Conservation (phyloP, 2,113 vertebrate genomes). For the Pelvicachromis taeniatus region DNA sequence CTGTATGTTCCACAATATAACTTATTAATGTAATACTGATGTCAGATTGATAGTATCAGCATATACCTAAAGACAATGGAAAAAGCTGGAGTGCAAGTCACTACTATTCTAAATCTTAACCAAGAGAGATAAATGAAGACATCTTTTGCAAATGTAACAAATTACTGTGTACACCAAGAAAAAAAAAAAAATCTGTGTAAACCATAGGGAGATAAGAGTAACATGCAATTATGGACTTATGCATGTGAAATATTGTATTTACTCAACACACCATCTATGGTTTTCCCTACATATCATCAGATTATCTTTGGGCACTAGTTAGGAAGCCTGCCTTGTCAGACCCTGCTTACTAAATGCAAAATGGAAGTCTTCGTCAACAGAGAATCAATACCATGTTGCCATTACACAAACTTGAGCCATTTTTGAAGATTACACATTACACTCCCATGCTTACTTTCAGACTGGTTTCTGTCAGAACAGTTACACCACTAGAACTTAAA, state of each 20-base stretch:
- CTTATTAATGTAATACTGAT: not conserved
- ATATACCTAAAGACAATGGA: not conserved
- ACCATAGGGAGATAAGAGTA: not conserved
- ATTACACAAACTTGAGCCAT: not conserved
- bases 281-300: not conserved
- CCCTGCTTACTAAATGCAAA: not conserved
- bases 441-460: not conserved
- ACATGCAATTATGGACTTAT: constrained; percentile 6
- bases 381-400: not conserved
- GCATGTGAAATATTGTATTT: not conserved
- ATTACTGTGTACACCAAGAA: not conserved
- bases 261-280: not conserved
- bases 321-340: not conserved
- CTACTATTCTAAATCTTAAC: not conserved
- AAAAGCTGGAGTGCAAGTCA: not conserved
- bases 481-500: not conserved
- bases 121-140: not conserved
- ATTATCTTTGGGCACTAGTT: not conserved
- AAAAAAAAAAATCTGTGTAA: not conserved
- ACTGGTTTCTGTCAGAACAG: not conserved
- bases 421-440: not conserved
- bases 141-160: not conserved
- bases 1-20: not conserved
- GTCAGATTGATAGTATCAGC: not conserved
- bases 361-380: not conserved